Percentiles rank a stretch among this genome's conserved stretches.
These are phyloP conservation scores for Subacronicta megacephala DNA, from an alignment of 2,888 invertebrate genomes.

Conservation along the genomic window DNA sequence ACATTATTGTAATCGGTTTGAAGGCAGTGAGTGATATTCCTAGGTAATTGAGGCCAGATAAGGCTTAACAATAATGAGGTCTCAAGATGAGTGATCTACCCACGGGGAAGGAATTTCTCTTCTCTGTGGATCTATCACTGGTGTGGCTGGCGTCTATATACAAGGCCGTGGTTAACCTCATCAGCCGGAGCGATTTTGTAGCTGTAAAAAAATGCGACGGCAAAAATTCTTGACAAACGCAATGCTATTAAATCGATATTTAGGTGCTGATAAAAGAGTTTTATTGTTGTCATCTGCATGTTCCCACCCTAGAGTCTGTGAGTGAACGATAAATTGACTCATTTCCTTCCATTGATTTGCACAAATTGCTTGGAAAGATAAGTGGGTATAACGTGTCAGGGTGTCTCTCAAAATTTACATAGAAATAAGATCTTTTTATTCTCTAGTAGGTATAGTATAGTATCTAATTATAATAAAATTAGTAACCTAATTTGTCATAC, in stretches of 20 bases:
- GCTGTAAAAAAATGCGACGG: too few relatives aligned
- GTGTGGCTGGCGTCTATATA: too few relatives aligned
- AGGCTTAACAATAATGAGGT: too few relatives aligned
- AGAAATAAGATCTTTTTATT: constrained; percentile 11
- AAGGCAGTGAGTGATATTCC: too few relatives aligned
- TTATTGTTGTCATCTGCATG: constrained; percentile 37
- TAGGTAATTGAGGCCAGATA: too few relatives aligned
- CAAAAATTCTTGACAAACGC: background rate
- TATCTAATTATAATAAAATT: background rate
- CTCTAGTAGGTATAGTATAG: too few relatives aligned
- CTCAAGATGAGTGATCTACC: too few relatives aligned
- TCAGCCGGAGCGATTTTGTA: too few relatives aligned
- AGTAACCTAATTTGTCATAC: constrained; percentile 6
- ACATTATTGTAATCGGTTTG: too few relatives aligned
- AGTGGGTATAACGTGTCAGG: constrained; percentile 11
- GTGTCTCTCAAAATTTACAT: constrained; percentile 13
- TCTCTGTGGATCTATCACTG: too few relatives aligned
- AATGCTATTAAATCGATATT: constrained; percentile 29
- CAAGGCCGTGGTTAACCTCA: too few relatives aligned
- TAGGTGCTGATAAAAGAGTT: constrained; percentile 7
- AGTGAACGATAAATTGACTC: constrained; percentile 25
- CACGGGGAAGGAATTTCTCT: too few relatives aligned
- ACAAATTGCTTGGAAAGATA: constrained; percentile 37
- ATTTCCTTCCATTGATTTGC: constrained; percentile 30
- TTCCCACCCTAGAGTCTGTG: constrained; percentile 20